A percentile compares a stretch with the other conserved stretches of the same genome.
Evolutionary conservation across 2,113 vertebrate genomes (phyloP).

Genomic region (Circaetus cinerascens): DNA sequence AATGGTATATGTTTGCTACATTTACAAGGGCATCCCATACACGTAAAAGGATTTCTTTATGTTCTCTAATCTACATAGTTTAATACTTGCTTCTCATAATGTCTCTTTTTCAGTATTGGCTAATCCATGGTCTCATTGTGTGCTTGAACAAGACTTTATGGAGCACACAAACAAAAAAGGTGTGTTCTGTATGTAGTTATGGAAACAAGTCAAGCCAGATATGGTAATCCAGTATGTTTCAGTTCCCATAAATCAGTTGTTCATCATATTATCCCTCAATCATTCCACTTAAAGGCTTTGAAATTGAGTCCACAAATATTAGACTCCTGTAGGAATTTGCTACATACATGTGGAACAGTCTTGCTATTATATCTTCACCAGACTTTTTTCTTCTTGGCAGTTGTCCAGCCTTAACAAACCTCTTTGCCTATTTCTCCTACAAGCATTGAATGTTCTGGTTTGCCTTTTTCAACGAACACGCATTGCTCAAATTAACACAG

Average conservation of each 20-base stretch:
- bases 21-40: not conserved
- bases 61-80: not conserved
- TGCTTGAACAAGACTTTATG: not conserved
- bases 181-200: not conserved
- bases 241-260: not conserved
- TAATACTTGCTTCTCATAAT: not conserved
- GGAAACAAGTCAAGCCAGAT: not conserved
- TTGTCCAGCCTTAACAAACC: not conserved
- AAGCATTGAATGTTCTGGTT: not conserved
- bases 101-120: not conserved
- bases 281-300: not conserved
- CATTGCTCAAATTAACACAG: not conserved
- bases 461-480: not conserved
- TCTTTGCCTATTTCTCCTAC: not conserved
- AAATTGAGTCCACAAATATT: not conserved
- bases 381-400: not conserved
- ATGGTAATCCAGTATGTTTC: not conserved
- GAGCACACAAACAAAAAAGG: not conserved
- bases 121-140: not conserved
- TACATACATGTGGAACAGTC: not conserved
- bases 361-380: not conserved
- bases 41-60: not conserved
- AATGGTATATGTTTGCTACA: not conserved
- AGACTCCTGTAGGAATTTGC: not conserved
- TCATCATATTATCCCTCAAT: not conserved